Evolutionary conservation across 2,888 invertebrate genomes (phyloP).

Genomic region (Himalopsyche kuldschensis): DNA sequence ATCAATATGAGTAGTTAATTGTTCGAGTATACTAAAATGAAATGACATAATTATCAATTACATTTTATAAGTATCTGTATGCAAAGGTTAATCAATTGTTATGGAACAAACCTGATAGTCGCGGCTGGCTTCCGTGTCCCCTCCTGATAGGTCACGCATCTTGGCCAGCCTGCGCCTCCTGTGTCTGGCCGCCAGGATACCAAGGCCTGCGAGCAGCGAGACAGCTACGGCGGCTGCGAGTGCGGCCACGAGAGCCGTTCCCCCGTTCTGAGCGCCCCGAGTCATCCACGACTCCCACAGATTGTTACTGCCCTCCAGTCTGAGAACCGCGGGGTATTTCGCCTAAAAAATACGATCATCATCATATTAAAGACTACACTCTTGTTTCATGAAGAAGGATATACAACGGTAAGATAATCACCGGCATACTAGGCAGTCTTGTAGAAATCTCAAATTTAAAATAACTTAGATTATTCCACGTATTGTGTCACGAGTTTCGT

Average conservation of each 20-base stretch:
- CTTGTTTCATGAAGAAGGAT: neutral
- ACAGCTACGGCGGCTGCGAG: slow-evolving; percentile 52
- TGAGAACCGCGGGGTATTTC: slow-evolving; percentile 54
- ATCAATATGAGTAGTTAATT: no score
- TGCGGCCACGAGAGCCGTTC: slow-evolving; percentile 68
- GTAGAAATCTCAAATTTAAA: no score
- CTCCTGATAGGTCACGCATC: slow-evolving; percentile 71
- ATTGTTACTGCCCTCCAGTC: slow-evolving; percentile 41
- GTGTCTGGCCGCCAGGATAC: slow-evolving; percentile 68
- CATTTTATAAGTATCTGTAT: no score
- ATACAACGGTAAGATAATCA: neutral
- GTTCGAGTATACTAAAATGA: no score
- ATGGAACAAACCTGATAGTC: slow-evolving; percentile 76
- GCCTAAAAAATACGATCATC: slow-evolving; percentile 44
- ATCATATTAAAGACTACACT: neutral
- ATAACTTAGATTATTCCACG: no score
- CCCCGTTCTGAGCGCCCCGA: slow-evolving; percentile 46
- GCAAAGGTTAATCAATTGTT: no score
- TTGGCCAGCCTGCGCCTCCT: slow-evolving; percentile 77
- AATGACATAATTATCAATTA: no score
- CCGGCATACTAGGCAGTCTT: neutral
- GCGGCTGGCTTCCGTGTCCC: slow-evolving; percentile 86
- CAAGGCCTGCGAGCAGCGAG: slow-evolving; percentile 42
- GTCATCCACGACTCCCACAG: slow-evolving; percentile 6
- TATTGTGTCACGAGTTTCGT: no score